Conservation (phyloP, 2,797 vertebrate genomes). For the Oreonectes daqikongensis region DNA sequence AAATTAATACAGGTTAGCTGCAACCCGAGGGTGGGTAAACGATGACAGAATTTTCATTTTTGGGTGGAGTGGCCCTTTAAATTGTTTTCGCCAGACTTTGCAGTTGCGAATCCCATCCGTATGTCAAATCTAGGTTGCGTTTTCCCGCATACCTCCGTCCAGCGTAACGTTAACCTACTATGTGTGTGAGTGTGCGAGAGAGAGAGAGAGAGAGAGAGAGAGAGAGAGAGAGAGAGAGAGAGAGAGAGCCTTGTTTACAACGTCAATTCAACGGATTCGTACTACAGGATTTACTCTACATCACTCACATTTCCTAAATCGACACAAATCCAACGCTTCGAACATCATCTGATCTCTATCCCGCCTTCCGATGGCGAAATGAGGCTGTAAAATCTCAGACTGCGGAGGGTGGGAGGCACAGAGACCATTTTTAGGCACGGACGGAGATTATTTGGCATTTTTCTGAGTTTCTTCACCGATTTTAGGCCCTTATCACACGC, state of each 20-base stretch:
- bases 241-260: slow-evolving; percentile 82
- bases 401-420: slow-evolving; percentile 39
- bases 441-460: slow-evolving; percentile 32
- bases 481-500: background rate
- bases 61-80: too few relatives aligned
- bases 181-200: slow-evolving; percentile 54
- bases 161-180: slow-evolving; percentile 59
- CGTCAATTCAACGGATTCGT: slow-evolving; percentile 58
- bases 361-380: slow-evolving; percentile 18
- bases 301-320: slow-evolving; percentile 44
- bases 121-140: slow-evolving; percentile 42
- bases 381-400: slow-evolving; percentile 28
- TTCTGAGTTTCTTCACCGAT: slow-evolving; percentile 33
- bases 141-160: slow-evolving; percentile 63
- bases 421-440: slow-evolving; percentile 26
- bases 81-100: background rate
- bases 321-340: slow-evolving; percentile 6
- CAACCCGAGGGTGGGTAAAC: too few relatives aligned
- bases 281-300: slow-evolving; percentile 65
- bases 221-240: too few relatives aligned
- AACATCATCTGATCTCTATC: background rate
- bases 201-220: too few relatives aligned
- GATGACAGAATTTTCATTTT: too few relatives aligned
- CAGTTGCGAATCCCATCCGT: background rate
- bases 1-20: too few relatives aligned